Conservation (phyloP, 2,888 invertebrate species). For the Mythimna impura region DNA sequence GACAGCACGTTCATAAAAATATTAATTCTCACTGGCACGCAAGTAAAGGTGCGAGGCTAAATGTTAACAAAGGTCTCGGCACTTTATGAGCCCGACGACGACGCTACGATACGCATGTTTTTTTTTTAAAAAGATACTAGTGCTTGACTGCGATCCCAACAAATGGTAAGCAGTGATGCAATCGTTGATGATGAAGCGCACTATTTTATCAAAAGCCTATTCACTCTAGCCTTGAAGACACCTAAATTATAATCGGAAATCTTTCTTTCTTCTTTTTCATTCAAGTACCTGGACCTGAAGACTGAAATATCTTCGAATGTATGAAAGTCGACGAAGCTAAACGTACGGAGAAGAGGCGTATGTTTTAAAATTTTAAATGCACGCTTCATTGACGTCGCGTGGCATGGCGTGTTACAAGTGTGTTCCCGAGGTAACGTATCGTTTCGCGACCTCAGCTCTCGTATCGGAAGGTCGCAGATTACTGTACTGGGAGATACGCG, state of each 20-base stretch:
- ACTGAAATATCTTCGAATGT: too few species aligned
- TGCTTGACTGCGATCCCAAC: too few species aligned
- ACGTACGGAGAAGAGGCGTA: background rate
- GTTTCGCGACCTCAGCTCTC: constrained; percentile 28
- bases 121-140: too few species aligned
- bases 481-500: constrained; percentile 25
- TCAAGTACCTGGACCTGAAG: too few species aligned
- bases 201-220: too few species aligned
- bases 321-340: too few species aligned
- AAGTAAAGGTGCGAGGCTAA: constrained; percentile 49
- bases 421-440: constrained; percentile 13
- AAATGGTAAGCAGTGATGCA: too few species aligned
- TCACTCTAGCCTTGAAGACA: too few species aligned
- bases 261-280: too few species aligned
- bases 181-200: too few species aligned
- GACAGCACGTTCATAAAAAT: constrained; percentile 2
- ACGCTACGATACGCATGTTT: background rate
- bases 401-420: background rate
- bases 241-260: too few species aligned
- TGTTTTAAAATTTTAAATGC: background rate
- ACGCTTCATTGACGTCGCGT: background rate
- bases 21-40: constrained; percentile 8
- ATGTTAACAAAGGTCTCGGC: constrained; percentile 23
- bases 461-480: constrained; percentile 51
- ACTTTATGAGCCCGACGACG: background rate